These are phyloP conservation scores for Cephus nigrinus DNA, from an alignment of 2,888 invertebrate genomes.

Conservation along the genomic window DNA sequence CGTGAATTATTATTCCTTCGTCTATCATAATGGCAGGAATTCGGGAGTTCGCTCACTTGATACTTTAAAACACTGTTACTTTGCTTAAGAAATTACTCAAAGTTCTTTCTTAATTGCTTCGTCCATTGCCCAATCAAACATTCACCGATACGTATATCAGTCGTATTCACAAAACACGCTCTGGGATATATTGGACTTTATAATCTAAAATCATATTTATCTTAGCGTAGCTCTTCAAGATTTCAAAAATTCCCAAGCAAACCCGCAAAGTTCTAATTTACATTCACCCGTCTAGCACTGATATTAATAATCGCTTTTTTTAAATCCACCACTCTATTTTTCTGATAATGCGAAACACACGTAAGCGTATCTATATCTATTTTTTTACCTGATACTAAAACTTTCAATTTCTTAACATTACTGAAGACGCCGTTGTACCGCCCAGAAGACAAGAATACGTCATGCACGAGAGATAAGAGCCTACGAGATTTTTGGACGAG, in stretches of 20 bases:
- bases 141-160: background rate
- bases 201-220: background rate
- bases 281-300: background rate
- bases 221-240: background rate
- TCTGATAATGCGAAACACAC: background rate
- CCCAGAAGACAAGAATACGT: background rate
- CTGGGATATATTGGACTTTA: background rate
- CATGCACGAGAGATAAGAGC: background rate
- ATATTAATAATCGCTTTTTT: background rate
- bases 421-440: background rate
- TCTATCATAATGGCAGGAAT: background rate
- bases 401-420: background rate
- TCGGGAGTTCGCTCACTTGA: background rate
- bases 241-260: background rate
- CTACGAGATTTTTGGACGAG: background rate
- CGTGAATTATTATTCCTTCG: background rate
- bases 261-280: background rate
- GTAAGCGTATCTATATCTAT: background rate
- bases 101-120: background rate
- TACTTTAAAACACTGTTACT: background rate
- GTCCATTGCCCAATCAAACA: background rate
- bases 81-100: background rate
- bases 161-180: background rate
- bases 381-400: background rate
- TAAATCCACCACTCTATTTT: background rate